Percentiles rank a stretch among this genome's conserved stretches.
Conservation (phyloP, 2,113 vertebrate species). For the Zapus hudsonius region DNA sequence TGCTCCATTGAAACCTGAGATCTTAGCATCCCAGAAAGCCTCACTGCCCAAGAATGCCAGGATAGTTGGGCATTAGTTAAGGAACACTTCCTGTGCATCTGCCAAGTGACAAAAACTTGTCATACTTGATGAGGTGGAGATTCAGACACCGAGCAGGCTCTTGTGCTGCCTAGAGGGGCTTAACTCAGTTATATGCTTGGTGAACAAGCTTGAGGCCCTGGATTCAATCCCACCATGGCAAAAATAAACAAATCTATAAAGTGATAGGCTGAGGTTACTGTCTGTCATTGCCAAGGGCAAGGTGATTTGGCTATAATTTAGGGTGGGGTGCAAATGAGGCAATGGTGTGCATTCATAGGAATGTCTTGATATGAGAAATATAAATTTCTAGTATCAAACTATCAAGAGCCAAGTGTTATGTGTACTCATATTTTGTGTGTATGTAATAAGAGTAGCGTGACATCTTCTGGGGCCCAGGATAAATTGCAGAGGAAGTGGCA, state of each 20-base stretch:
- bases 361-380: neutral
- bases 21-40: neutral
- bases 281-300: neutral
- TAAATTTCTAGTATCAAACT: slow-evolving; percentile 14
- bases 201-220: neutral
- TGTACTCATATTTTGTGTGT: neutral
- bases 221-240: neutral
- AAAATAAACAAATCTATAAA: neutral
- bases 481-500: too few relatives aligned
- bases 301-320: neutral
- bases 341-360: neutral
- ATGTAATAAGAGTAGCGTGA: neutral
- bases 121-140: neutral
- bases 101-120: neutral
- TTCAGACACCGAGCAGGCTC: neutral
- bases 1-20: neutral
- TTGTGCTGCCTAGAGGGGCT: neutral
- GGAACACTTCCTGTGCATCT: neutral
- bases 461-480: too few relatives aligned
- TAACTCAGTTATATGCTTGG: neutral
- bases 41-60: neutral
- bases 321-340: neutral
- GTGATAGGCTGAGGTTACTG: neutral
- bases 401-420: neutral
- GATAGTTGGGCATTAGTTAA: neutral